A percentile compares a stretch with the other conserved stretches of the same genome.
phyloP scores from a whole-genome alignment of 2,113 vertebrate species.

The Pan paniscus region DNA sequence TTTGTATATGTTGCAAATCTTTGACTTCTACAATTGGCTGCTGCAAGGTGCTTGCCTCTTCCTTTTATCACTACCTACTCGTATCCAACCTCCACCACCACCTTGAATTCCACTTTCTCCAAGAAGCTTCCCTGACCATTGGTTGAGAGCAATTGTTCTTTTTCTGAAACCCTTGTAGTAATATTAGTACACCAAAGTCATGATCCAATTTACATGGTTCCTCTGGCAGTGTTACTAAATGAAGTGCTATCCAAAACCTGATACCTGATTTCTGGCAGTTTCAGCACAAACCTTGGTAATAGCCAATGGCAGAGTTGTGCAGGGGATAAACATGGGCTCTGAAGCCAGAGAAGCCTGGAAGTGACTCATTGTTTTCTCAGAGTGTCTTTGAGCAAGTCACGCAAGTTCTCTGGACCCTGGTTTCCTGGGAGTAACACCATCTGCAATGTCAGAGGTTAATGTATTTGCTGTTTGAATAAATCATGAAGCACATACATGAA shows the following conservation, averaged over 20 bases:
- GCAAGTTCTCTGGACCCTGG: not conserved
- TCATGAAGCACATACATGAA: constrained; percentile 36
- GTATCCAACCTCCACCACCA: not conserved
- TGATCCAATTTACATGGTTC: not conserved
- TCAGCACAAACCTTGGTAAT: not conserved
- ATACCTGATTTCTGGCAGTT: not conserved
- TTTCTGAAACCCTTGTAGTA: not conserved
- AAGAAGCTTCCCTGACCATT: not conserved
- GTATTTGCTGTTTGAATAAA: constrained; percentile 32
- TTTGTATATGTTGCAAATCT: not conserved
- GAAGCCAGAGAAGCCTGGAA: not conserved
- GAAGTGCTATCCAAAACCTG: not conserved
- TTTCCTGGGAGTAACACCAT: not conserved
- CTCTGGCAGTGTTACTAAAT: not conserved
- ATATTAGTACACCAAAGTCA: not conserved
- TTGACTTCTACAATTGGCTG: not conserved
- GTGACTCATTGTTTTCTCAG: not conserved
- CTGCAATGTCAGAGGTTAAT: not conserved
- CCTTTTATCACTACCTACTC: not conserved
- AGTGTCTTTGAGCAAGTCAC: not conserved
- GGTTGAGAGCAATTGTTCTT: not conserved
- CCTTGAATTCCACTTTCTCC: not conserved
- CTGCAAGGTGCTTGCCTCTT: not conserved
- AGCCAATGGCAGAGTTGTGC: not conserved
- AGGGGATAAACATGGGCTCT: not conserved